phyloP scores from a whole-genome alignment of 2,113 vertebrate genomes.

The Acanthochromis polyacanthus region DNA sequence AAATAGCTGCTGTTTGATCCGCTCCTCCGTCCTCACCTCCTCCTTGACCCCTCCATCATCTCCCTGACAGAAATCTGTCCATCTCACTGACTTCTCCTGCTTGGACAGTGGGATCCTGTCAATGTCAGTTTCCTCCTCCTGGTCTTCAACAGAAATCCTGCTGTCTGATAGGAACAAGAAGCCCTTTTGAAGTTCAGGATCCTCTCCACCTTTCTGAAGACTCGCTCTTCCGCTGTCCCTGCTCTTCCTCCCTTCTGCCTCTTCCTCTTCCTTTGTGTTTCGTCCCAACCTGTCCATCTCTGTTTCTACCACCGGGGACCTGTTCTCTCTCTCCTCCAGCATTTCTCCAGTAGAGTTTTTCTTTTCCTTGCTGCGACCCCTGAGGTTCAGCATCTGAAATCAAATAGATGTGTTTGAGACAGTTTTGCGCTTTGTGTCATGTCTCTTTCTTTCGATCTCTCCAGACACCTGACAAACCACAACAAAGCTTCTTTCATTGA shows the following conservation, averaged over 20 bases:
- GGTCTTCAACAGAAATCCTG: conserved; percentile 44
- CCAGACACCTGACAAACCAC: conserved; percentile 78
- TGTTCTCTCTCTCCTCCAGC: conserved; percentile 62
- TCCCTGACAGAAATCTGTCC: conserved; percentile 71
- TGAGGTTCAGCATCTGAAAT: conserved; percentile 83
- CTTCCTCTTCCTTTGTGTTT: conserved; percentile 55
- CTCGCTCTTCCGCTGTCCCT: conserved; percentile 38
- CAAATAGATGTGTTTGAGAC: conserved; percentile 61
- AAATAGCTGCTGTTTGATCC: conserved; percentile 80
- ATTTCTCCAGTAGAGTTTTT: conserved; percentile 67
- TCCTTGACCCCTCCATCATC: conserved; percentile 48
- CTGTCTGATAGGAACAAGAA: conserved; percentile 38
- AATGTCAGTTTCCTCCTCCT: conserved; percentile 71
- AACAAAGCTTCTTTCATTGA: conserved; percentile 75
- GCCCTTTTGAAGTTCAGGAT: conserved; percentile 46
- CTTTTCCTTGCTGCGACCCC: conserved; percentile 80
- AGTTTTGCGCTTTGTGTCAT: conserved; percentile 53
- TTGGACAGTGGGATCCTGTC: conserved; percentile 45
- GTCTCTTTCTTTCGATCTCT: conserved; percentile 64
- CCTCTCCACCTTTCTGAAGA: conserved; percentile 37
- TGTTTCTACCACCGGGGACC: conserved; percentile 66
- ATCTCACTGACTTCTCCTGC: conserved; percentile 64
- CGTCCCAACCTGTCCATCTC: conserved; percentile 73
- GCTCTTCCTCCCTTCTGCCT: conserved; percentile 41
- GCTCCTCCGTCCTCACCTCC: conserved; percentile 65